Evolutionary conservation across 92 coral and sea anemone species (phyloP), one percentile per base, ranked within the genome.

Genomic region (Epizoanthus rinbou): DNA sequence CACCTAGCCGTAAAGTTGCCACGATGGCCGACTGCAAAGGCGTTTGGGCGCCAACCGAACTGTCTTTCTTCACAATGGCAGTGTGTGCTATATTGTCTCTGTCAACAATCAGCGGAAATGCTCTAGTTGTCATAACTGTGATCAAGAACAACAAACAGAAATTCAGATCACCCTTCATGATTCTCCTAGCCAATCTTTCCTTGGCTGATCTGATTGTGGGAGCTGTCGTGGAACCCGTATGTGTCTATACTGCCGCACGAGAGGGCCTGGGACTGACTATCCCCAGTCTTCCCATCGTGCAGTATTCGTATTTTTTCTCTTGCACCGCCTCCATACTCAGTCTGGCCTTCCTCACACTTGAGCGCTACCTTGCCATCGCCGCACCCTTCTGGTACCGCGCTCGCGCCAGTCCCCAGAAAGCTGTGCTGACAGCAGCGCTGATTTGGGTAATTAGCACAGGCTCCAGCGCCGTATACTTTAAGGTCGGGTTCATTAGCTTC

Each of bases 281-380:
- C 16, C 71, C 71, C 62, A 78, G 70, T 2, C 69, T 62, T 1
- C 70, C 82, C 0, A 4, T 78, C 52, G 82, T 78, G 39, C 82
- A 78, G 50, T 78, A 78, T 41, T 78, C 58, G 4, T 78, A 78
- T 23, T 78, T 78, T 22, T 35, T 78, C 9, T 78, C 82, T 31
- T 78, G 56, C 24, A 78, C 82, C 22, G 82, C 71, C 33, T 78
- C 82, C 35, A 69, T 78, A 19, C 82, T 78, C 57, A 78, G 82
- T 41, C 28, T 78, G 50, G 54, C 57, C 19, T 59, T 62, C 23
- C 70, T 78, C 45, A 78, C 82, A 41, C 39, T 69, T 21, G 82
- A 78, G 59, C 82, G 82, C 14, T 78, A 78, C 37, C 57, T 78
- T n/a, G 82, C 82, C 24, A 78, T 78, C 41, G 62, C 70, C 17